phyloP scores from a whole-genome alignment of 30 jellyfish, hydroid and myxozoan genomes.

The Morbakka virulenta region DNA sequence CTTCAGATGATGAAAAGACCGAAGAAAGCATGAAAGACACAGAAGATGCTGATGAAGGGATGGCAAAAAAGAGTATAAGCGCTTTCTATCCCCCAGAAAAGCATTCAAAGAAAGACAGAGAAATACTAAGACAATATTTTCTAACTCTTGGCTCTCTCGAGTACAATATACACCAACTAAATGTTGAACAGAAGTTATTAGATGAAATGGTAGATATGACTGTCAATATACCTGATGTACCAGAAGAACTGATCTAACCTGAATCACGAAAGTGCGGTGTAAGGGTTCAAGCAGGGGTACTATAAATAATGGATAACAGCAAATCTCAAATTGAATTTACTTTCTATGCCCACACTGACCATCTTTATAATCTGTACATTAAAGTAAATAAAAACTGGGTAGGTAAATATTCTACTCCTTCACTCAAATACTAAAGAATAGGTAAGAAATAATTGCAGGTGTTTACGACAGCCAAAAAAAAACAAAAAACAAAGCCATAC shows the following conservation, averaged over 20 bases:
- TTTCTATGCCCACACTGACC: no score
- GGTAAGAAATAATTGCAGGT: no score
- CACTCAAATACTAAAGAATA: no score
- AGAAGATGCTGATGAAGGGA: not conserved
- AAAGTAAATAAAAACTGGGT: no score
- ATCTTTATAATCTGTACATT: no score
- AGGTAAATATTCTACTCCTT: no score
- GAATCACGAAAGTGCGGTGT: no score
- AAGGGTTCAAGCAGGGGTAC: no score
- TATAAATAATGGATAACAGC: no score
- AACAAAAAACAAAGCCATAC: no score
- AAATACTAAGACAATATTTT: slow-evolving; percentile 46
- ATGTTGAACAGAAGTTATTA: slow-evolving; percentile 59
- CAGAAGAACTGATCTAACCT: not conserved
- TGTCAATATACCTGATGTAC: slow-evolving; percentile 38
- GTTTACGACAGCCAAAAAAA: no score
- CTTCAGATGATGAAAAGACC: slow-evolving; percentile 63
- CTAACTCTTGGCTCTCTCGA: slow-evolving; percentile 56
- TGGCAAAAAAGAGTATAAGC: not conserved
- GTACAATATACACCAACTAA: slow-evolving; percentile 62
- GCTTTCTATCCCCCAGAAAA: not conserved
- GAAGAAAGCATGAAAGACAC: not conserved
- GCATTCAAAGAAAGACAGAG: slow-evolving; percentile 18
- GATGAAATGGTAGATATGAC: slow-evolving; percentile 81
- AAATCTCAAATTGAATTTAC: no score